A percentile compares a stretch with the other conserved stretches of the same genome.
Evolutionary conservation across 2,797 vertebrate genomes (phyloP).

Genomic region (Fratercula arctica): DNA sequence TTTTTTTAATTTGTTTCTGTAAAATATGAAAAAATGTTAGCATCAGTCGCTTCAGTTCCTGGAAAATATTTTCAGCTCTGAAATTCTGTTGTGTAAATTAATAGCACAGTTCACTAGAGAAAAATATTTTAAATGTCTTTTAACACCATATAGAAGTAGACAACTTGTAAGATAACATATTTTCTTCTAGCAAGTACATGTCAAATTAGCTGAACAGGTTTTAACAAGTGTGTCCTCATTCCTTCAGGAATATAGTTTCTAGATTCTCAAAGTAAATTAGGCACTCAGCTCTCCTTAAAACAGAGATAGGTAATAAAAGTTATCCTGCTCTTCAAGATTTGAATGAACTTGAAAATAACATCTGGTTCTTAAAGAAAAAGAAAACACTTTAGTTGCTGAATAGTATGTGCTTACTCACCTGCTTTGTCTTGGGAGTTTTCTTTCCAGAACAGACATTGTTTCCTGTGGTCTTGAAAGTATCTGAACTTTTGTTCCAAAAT

Average conservation of each 20-base stretch:
- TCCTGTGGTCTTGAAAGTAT: background rate
- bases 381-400: background rate
- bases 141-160: conserved; percentile 22
- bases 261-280: conserved; percentile 22
- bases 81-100: conserved; percentile 51
- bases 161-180: conserved; percentile 49
- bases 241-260: conserved; percentile 25
- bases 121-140: conserved; percentile 42
- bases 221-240: conserved; percentile 53
- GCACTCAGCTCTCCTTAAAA: background rate
- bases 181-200: conserved; percentile 33
- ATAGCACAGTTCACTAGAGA: conserved; percentile 20
- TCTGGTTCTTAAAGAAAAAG: background rate
- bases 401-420: background rate
- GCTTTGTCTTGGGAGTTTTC: background rate
- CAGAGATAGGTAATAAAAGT: background rate
- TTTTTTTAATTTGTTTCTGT: background rate
- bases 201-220: conserved; percentile 51
- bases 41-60: conserved; percentile 13
- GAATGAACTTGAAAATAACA: background rate
- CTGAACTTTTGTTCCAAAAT: background rate
- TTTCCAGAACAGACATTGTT: background rate
- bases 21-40: conserved; percentile 10
- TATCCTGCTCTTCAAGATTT: background rate
- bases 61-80: background rate